A percentile compares a stretch with the other conserved stretches of the same genome.
Evolutionary conservation across 2,113 vertebrate genomes (phyloP).

Genomic region (Rhinoderma darwinii): DNA sequence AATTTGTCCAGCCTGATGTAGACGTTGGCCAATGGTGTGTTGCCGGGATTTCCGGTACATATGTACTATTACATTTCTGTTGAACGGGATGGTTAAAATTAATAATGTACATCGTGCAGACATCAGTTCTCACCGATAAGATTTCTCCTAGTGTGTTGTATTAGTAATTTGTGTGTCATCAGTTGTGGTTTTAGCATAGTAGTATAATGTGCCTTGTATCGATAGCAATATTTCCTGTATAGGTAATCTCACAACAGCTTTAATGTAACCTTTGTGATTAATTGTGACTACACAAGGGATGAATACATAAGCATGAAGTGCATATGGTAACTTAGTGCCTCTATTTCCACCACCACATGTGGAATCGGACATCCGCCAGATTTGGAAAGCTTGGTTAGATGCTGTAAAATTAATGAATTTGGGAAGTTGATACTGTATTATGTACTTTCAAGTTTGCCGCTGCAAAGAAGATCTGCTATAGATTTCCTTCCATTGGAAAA

Average conservation of each 20-base stretch:
- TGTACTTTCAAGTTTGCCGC: conserved; percentile 47
- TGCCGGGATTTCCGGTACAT: no score
- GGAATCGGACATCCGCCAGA: neutral
- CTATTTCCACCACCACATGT: conserved; percentile 14
- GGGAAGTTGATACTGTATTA: conserved; percentile 43
- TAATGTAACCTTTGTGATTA: neutral
- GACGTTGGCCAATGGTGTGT: no score
- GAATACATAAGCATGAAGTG: neutral
- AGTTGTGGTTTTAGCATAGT: neutral
- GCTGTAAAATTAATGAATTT: conserved; percentile 40
- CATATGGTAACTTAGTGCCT: conserved; percentile 6
- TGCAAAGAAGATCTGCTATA: neutral
- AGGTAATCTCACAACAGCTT: neutral
- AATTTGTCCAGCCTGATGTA: no score
- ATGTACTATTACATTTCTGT: no score
- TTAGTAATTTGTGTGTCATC: neutral
- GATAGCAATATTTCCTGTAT: neutral
- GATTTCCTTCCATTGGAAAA: conserved; percentile 21
- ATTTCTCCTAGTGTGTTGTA: neutral
- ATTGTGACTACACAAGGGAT: conserved; percentile 7
- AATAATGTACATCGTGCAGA: no score
- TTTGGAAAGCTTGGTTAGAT: conserved; percentile 28
- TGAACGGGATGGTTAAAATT: no score
- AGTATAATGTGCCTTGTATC: neutral
- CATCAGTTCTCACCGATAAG: neutral